These are phyloP conservation scores for Drosophila greeni DNA, from an alignment of 2,888 invertebrate species.

Conservation along the genomic window DNA sequence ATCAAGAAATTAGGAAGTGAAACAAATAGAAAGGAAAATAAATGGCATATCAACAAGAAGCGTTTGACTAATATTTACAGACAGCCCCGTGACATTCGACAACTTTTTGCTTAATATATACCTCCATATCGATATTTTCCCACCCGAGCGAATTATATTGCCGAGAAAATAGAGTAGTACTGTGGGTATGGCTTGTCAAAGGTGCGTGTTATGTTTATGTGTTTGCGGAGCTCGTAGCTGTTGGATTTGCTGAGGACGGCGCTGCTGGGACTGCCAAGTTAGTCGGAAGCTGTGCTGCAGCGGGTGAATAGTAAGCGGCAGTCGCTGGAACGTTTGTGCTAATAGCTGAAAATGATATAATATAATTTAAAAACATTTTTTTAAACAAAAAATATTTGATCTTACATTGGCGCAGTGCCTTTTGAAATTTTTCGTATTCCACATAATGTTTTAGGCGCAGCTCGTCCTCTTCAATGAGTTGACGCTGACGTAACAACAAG, in stretches of 20 bases:
- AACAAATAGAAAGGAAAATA: conserved; percentile 41
- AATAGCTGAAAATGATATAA: conserved; percentile 43
- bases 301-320: conserved; percentile 64
- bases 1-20: conserved; percentile 38
- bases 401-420: conserved; percentile 76
- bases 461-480: conserved; percentile 79
- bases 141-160: conserved; percentile 44
- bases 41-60: conserved; percentile 64
- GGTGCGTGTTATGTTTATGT: conserved; percentile 51
- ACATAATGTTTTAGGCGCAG: conserved; percentile 78
- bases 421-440: conserved; percentile 79
- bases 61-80: conserved; percentile 73
- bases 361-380: not conserved
- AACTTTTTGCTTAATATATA: conserved; percentile 58
- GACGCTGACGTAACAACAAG: conserved; percentile 77
- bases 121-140: conserved; percentile 44
- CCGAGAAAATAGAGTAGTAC: conserved; percentile 42
- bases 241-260: conserved; percentile 57
- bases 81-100: conserved; percentile 56
- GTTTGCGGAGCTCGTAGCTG: conserved; percentile 58
- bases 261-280: conserved; percentile 56
- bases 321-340: conserved; percentile 68
- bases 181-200: conserved; percentile 64
- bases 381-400: not conserved
- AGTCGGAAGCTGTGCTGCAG: conserved; percentile 60